phyloP scores from a whole-genome alignment of 2,888 invertebrate genomes.

The Deilephila elpenor region DNA sequence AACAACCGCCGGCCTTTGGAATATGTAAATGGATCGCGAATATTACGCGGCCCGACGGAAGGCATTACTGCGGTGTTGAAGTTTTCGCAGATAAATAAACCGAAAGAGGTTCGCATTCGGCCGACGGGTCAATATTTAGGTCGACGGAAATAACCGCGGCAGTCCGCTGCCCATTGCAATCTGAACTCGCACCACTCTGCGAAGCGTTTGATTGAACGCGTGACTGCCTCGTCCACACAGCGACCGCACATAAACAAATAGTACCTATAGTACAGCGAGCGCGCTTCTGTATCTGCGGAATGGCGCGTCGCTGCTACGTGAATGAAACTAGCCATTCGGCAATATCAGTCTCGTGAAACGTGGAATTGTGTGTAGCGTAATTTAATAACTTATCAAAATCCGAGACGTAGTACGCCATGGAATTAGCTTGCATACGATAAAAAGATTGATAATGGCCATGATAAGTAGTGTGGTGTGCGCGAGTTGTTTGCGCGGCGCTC shows the following conservation, averaged over 20 bases:
- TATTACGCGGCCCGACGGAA: constrained; percentile 3
- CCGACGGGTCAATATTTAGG: constrained; percentile 78
- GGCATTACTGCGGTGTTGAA: constrained; percentile 19
- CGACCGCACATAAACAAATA: constrained; percentile 17
- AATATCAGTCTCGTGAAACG: constrained; percentile 48
- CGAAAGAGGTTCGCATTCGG: constrained; percentile 52
- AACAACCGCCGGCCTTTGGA: constrained; percentile 38
- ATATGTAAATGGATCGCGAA: constrained; percentile 41
- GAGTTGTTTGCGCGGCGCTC: constrained; percentile 63
- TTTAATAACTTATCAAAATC: constrained; percentile 48
- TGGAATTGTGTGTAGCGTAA: constrained; percentile 39
- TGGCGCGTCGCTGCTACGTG: constrained; percentile 9
- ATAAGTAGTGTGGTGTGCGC: constrained; percentile 52
- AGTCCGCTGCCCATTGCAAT: constrained; percentile 48
- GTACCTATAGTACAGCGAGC: not conserved
- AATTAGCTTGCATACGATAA: constrained; percentile 62
- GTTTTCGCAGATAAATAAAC: constrained; percentile 52
- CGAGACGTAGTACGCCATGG: constrained; percentile 40
- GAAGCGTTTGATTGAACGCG: constrained; percentile 36
- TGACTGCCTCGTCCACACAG: constrained; percentile 29
- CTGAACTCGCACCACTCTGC: constrained; percentile 34
- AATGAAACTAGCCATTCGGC: constrained; percentile 18
- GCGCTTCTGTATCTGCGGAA: constrained; percentile 4
- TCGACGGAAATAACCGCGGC: constrained; percentile 77
- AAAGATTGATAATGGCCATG: constrained; percentile 63